Conservation (phyloP, 2,888 invertebrate genomes). For the Cybosia mesomella region DNA sequence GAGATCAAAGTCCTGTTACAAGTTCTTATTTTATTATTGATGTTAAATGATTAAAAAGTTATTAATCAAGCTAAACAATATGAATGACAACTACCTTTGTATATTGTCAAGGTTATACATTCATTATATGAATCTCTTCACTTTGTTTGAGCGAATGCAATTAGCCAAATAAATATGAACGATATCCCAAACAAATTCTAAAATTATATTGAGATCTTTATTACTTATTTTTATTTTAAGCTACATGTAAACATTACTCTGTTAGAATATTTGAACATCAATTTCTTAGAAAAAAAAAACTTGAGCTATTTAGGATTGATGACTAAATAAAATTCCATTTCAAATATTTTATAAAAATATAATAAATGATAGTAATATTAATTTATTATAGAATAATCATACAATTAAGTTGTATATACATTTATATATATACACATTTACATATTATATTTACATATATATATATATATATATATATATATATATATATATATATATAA, state of each 20-base stretch:
- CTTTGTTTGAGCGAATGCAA: background rate
- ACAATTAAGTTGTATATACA: too few species aligned
- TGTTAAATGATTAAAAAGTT: background rate
- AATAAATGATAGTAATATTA: too few species aligned
- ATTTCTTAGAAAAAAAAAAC: background rate
- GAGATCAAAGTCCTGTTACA: background rate
- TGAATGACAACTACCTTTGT: background rate
- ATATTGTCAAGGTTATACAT: background rate
- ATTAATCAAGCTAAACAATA: background rate
- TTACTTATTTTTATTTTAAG: background rate
- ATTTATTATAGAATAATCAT: background rate
- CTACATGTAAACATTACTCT: background rate
- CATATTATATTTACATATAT: too few species aligned
- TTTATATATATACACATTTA: too few species aligned
- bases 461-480: too few species aligned
- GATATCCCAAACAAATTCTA: background rate
- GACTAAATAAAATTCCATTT: background rate
- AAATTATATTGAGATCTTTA: background rate
- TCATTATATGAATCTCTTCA: background rate
- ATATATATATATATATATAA: too few species aligned
- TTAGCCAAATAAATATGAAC: background rate
- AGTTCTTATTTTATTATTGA: too few species aligned
- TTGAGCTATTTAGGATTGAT: too few species aligned
- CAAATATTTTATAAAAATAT: too few species aligned
- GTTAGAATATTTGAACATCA: background rate